Conservation (phyloP, 2,113 vertebrate species). For the Opisthocomus hoazin region DNA sequence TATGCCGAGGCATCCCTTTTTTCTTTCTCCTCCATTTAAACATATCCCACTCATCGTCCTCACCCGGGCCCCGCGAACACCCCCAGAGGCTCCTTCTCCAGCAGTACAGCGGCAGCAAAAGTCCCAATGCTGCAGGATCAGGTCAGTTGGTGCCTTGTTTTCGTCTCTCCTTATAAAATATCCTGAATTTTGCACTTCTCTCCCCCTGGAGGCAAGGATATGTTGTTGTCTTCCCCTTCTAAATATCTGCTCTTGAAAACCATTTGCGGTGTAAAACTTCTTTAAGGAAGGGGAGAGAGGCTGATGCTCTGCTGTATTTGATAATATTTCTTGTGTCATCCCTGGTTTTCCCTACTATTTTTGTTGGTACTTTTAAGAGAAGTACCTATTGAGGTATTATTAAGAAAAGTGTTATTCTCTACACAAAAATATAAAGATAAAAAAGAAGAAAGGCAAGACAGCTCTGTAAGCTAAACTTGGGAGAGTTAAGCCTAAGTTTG, state of each 20-base stretch:
- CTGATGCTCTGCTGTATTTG: background rate
- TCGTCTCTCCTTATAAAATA: background rate
- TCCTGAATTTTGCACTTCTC: background rate
- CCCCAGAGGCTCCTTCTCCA: background rate
- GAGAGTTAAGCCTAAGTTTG: background rate
- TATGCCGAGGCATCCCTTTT: background rate
- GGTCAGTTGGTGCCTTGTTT: background rate
- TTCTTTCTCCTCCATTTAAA: background rate
- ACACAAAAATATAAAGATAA: background rate
- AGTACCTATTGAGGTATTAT: no score
- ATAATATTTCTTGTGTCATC: background rate
- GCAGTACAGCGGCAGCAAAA: background rate
- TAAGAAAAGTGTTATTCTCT: background rate
- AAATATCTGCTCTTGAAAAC: background rate
- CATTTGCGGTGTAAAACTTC: background rate
- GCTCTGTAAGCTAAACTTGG: background rate
- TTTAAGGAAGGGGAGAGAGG: background rate
- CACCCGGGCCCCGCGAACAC: background rate
- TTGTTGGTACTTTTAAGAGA: background rate
- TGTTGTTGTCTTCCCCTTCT: background rate
- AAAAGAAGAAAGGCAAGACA: background rate
- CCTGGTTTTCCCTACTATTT: background rate
- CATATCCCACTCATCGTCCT: background rate
- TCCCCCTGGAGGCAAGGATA: background rate
- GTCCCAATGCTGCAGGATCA: fast-evolving